Percentiles rank a stretch among this genome's conserved stretches.
Evolutionary conservation across 2,113 vertebrate species (phyloP).

Genomic region (Silurus glanis): DNA sequence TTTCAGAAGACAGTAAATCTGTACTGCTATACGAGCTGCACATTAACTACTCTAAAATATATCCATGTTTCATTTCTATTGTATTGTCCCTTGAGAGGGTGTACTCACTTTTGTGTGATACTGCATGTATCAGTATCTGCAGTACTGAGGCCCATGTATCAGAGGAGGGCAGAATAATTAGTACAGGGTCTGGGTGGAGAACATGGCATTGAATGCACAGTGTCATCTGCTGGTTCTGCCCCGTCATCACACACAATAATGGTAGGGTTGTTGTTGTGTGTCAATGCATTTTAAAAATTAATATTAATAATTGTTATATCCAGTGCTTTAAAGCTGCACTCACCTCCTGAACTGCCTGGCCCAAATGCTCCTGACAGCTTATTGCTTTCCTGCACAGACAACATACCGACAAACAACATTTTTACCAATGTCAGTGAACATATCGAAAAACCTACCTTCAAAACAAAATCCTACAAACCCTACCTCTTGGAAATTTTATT

Average conservation of each 20-base stretch:
- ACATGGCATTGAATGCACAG: background rate
- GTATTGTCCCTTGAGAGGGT: too few species aligned
- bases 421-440: background rate
- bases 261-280: background rate
- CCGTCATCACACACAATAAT: background rate
- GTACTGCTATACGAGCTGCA: too few species aligned
- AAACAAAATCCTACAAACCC: background rate
- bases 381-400: constrained; percentile 76
- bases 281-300: background rate
- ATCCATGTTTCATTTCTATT: too few species aligned
- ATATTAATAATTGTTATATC: background rate
- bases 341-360: constrained; percentile 80
- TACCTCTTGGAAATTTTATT: background rate
- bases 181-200: background rate
- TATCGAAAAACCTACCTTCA: background rate
- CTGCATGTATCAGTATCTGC: too few species aligned
- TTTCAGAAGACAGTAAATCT: too few species aligned
- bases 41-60: too few species aligned
- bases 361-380: constrained; percentile 79
- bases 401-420: constrained; percentile 15
- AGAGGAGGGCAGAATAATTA: background rate
- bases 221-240: constrained; percentile 3
- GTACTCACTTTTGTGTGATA: too few species aligned
- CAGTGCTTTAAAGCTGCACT: constrained; percentile 31
- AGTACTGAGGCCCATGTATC: background rate